These are phyloP conservation scores for Caenorhabditis parvicauda DNA, from an alignment of 2,888 invertebrate species.

Conservation along the genomic window DNA sequence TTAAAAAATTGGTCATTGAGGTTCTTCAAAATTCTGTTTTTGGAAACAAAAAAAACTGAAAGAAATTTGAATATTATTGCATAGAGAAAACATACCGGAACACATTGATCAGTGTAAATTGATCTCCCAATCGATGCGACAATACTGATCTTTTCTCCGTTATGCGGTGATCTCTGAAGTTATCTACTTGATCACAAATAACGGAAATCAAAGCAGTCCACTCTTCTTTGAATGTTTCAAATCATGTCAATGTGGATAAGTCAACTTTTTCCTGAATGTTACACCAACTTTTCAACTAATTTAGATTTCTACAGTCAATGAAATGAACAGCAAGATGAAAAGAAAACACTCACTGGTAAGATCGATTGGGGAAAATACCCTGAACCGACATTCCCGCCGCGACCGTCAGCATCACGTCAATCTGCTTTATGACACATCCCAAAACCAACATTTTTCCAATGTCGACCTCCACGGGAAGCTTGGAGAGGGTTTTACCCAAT, in stretches of 20 bases:
- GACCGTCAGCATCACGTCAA: slow-evolving; percentile 75
- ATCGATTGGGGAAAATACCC: slow-evolving; percentile 84
- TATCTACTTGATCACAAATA: too few species aligned
- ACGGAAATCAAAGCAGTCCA: too few species aligned
- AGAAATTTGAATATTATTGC: slow-evolving; percentile 82
- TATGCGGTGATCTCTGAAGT: slow-evolving; percentile 34
- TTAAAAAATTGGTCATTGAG: not conserved
- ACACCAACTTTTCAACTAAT: not conserved
- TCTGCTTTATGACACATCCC: slow-evolving; percentile 47
- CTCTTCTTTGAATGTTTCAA: too few species aligned
- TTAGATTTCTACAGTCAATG: not conserved
- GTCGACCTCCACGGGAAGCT: slow-evolving; percentile 87
- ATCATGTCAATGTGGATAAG: not conserved
- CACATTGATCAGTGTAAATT: slow-evolving; percentile 80
- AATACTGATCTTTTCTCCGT: slow-evolving; percentile 66
- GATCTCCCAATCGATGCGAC: slow-evolving; percentile 93
- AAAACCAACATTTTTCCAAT: slow-evolving; percentile 73
- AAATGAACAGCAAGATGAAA: not conserved
- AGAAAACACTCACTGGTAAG: slow-evolving; percentile 71
- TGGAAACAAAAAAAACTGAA: slow-evolving; percentile 64
- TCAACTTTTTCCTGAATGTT: too few species aligned
- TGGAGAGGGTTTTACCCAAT: slow-evolving; percentile 78
- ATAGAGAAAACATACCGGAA: slow-evolving; percentile 67
- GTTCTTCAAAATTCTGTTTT: not conserved
- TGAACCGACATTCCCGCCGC: slow-evolving; percentile 90